Percentiles rank a stretch among this genome's conserved stretches.
These are phyloP conservation scores for Halictus ligatus DNA, from an alignment of 2,888 invertebrate genomes.

Conservation along the genomic window DNA sequence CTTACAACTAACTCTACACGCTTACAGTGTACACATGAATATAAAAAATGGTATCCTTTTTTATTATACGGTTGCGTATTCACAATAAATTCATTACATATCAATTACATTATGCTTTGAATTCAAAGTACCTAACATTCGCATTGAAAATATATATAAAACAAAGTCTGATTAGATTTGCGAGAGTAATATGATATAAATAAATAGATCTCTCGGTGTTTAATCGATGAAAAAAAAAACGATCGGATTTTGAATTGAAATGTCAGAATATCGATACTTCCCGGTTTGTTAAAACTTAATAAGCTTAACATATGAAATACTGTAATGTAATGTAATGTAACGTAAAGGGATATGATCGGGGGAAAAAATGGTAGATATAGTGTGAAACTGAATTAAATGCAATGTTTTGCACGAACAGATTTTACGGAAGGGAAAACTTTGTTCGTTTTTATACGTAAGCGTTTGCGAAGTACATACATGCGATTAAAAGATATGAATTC, in stretches of 20 bases:
- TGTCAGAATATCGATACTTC: constrained; percentile 8
- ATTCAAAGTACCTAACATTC: constrained; percentile 15
- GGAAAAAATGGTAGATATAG: constrained; percentile 18
- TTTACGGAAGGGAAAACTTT: constrained; percentile 31
- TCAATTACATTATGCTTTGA: constrained; percentile 18
- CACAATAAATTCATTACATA: constrained; percentile 27
- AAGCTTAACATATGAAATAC: constrained; percentile 46
- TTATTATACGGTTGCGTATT: constrained; percentile 41
- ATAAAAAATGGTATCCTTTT: constrained; percentile 62
- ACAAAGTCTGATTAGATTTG: constrained; percentile 15
- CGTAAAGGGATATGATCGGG: neutral
- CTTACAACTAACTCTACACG: constrained; percentile 62
- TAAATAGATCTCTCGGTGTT: constrained; percentile 37
- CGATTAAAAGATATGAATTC: neutral
- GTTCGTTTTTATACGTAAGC: constrained; percentile 48
- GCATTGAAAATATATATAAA: constrained; percentile 29
- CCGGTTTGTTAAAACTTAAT: neutral
- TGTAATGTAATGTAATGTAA: constrained; percentile 8
- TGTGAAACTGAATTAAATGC: constrained; percentile 47
- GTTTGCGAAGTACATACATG: constrained; percentile 13
- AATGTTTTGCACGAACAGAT: constrained; percentile 28
- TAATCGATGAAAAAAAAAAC: constrained; percentile 5
- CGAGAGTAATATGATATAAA: constrained; percentile 7
- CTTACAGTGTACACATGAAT: constrained; percentile 65
- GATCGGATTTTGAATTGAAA: neutral